phyloP scores from a whole-genome alignment of 2,797 vertebrate species.

The Carcharodon carcharias region DNA sequence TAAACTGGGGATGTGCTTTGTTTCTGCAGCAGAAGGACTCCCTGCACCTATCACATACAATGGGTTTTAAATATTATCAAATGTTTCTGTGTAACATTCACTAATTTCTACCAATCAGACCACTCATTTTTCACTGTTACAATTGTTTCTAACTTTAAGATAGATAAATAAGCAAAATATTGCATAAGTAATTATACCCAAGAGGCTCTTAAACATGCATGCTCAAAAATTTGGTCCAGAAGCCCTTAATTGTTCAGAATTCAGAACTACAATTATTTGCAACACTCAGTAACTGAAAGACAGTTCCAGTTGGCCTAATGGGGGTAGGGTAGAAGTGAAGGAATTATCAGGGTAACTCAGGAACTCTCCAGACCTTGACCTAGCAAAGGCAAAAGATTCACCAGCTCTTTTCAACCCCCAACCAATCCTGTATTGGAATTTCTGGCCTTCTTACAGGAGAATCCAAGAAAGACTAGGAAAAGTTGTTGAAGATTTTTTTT shows the following conservation, averaged over 20 bases:
- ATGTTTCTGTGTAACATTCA: not conserved
- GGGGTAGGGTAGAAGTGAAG: not conserved
- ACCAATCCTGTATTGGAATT: too few species aligned
- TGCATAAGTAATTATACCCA: not conserved
- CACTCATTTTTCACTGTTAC: not conserved
- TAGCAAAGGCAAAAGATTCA: not conserved
- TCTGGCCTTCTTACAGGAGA: too few species aligned
- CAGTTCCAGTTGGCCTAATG: not conserved
- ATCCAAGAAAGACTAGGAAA: too few species aligned
- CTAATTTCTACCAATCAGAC: not conserved
- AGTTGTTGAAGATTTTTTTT: too few species aligned
- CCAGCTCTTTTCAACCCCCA: not conserved
- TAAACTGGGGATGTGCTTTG: not conserved
- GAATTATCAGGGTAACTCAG: not conserved
- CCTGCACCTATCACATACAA: not conserved
- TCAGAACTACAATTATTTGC: not conserved
- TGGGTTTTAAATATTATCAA: conserved; percentile 7
- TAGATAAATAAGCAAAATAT: not conserved
- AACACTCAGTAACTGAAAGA: not conserved
- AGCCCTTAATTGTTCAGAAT: not conserved
- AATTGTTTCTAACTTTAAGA: not conserved
- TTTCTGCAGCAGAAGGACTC: conserved; percentile 5
- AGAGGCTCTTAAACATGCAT: not conserved
- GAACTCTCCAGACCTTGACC: not conserved
- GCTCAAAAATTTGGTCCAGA: not conserved